Percentiles rank a stretch among this genome's conserved stretches.
These are phyloP conservation scores for Elephantulus edwardii DNA, from an alignment of 2,113 vertebrate genomes.

Conservation along the genomic window DNA sequence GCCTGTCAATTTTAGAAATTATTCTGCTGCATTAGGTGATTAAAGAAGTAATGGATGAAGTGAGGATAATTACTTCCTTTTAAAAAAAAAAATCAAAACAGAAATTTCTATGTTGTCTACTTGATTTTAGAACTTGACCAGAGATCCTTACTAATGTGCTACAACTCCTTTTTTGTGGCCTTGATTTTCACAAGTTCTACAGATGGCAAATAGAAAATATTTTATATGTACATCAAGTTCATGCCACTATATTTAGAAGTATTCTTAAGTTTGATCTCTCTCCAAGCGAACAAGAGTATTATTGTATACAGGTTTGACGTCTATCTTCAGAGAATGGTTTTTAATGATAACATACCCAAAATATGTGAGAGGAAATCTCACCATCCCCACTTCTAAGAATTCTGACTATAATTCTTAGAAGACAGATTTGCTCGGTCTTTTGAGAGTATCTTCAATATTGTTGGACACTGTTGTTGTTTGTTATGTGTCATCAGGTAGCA, in stretches of 20 bases:
- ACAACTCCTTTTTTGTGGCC: not conserved
- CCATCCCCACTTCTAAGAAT: no score
- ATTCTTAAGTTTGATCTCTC: not conserved
- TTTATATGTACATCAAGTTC: not conserved
- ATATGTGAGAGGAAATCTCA: no score
- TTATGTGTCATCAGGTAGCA: no score
- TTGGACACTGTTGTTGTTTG: no score
- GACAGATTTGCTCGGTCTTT: no score
- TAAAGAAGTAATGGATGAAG: not conserved
- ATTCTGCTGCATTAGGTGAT: constrained; percentile 32
- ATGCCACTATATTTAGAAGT: not conserved
- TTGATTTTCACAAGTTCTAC: not conserved
- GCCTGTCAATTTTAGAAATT: not conserved
- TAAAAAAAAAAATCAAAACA: not conserved
- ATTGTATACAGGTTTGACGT: no score
- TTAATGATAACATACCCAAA: no score
- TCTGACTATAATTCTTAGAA: no score
- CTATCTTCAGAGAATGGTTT: no score
- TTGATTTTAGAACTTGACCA: not conserved
- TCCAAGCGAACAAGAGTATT: not conserved
- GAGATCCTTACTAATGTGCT: not conserved
- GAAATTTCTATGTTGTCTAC: not conserved
- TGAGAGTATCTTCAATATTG: no score
- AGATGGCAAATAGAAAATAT: not conserved
- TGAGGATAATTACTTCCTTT: not conserved